Percentiles rank a stretch among this genome's conserved stretches.
Evolutionary conservation across 2,797 vertebrate genomes (phyloP).

Genomic region (Rhadinocentrus ornatus): DNA sequence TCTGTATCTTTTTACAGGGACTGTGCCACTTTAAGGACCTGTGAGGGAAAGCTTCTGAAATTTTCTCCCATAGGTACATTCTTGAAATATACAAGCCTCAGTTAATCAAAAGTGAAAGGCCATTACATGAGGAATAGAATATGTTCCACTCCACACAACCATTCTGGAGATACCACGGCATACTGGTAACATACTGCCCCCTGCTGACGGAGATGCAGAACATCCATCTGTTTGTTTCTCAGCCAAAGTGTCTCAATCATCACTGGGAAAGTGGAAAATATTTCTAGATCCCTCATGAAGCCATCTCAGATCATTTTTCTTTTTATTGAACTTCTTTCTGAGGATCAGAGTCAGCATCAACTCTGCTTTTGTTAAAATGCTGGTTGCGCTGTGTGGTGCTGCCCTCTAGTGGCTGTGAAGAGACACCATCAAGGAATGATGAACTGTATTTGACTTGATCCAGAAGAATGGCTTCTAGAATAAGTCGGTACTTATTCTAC

Average conservation of each 20-base stretch:
- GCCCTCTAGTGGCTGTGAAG: slow-evolving; percentile 66
- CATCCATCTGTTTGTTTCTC: not conserved
- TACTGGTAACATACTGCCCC: slow-evolving; percentile 66
- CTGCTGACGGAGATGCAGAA: slow-evolving; percentile 49
- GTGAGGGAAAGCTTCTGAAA: slow-evolving; percentile 44
- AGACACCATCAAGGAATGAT: not conserved
- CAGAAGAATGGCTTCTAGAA: slow-evolving; percentile 17
- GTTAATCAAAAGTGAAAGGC: slow-evolving; percentile 72
- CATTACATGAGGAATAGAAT: slow-evolving; percentile 56
- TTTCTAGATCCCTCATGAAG: slow-evolving; percentile 7
- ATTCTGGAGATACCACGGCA: slow-evolving; percentile 31
- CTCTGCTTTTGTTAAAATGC: not conserved
- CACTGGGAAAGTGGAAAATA: slow-evolving; percentile 9
- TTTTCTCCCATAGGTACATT: slow-evolving; percentile 30
- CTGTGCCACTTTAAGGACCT: slow-evolving; percentile 31
- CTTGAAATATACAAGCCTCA: slow-evolving; percentile 61
- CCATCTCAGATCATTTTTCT: slow-evolving; percentile 13
- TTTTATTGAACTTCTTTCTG: slow-evolving; percentile 21
- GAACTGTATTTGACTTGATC: slow-evolving; percentile 18
- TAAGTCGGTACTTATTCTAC: slow-evolving; percentile 13
- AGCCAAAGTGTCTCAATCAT: not conserved
- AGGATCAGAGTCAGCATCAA: slow-evolving; percentile 7
- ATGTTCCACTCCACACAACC: slow-evolving; percentile 47
- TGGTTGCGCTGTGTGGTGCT: slow-evolving; percentile 41
- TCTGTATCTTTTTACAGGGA: slow-evolving; percentile 29